Conservation (phyloP, 2,797 vertebrate genomes). For the Danio kyathit region DNA sequence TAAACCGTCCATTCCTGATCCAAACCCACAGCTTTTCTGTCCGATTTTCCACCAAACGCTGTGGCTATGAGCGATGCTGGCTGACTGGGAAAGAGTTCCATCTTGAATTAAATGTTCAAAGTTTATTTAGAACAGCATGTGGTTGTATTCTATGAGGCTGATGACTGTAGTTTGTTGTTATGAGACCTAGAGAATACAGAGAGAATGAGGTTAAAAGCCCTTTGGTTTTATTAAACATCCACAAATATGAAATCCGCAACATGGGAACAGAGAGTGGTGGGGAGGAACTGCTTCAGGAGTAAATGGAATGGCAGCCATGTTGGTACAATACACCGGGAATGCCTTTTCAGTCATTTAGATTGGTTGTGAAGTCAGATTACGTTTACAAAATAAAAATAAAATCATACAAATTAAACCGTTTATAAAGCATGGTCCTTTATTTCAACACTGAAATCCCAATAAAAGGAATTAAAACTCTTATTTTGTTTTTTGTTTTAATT, state of each 20-base stretch:
- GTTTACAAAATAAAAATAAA: conserved; percentile 23
- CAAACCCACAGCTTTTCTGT: conserved; percentile 50
- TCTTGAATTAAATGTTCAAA: conserved; percentile 76
- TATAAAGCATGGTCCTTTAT: conserved; percentile 31
- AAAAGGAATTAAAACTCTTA: conserved; percentile 68
- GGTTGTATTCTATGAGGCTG: conserved; percentile 90
- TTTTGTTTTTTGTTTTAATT: conserved; percentile 66
- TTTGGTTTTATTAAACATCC: conserved; percentile 58
- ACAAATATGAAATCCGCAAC: conserved; percentile 51
- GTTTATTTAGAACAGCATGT: conserved; percentile 62
- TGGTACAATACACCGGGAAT: conserved; percentile 69
- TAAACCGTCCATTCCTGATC: conserved; percentile 46
- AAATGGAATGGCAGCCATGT: conserved; percentile 71
- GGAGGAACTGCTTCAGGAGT: neutral
- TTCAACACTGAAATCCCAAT: conserved; percentile 67
- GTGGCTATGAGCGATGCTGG: conserved; percentile 68
- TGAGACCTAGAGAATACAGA: conserved; percentile 96
- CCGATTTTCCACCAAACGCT: conserved; percentile 45
- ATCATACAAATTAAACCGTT: conserved; percentile 14
- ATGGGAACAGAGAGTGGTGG: conserved; percentile 64
- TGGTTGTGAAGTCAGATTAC: neutral
- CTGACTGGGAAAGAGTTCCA: conserved; percentile 66
- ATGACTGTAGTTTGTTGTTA: conserved; percentile 99
- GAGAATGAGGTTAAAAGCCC: conserved; percentile 84
- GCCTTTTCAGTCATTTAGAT: conserved; percentile 59